Percentiles rank a stretch among this genome's conserved stretches.
These are phyloP conservation scores for Taenioides sp. DNA, from an alignment of 2,797 vertebrate genomes.

Conservation along the genomic window DNA sequence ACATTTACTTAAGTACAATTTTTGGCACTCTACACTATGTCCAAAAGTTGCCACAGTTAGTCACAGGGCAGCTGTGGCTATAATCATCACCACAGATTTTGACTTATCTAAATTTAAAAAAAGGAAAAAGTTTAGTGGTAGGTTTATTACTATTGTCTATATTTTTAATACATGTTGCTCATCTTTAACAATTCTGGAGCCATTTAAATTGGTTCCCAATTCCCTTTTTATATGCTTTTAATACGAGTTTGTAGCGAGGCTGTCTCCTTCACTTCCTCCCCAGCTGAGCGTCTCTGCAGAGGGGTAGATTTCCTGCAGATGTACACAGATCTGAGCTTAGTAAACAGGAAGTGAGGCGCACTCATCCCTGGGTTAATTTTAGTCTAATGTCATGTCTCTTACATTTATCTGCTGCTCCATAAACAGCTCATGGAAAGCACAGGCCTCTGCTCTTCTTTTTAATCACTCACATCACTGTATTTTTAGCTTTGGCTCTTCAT, in stretches of 20 bases:
- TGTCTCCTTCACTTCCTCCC: slow-evolving; percentile 9
- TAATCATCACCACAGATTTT: too few relatives aligned
- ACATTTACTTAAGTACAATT: too few relatives aligned
- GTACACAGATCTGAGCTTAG: slow-evolving; percentile 42
- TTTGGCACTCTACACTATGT: too few relatives aligned
- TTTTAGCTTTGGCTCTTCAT: slow-evolving; percentile 6
- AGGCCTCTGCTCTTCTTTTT: slow-evolving; percentile 6
- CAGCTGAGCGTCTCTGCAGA: slow-evolving; percentile 27
- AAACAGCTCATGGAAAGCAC: slow-evolving; percentile 24
- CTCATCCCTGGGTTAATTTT: slow-evolving; percentile 38
- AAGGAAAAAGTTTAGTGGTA: too few relatives aligned
- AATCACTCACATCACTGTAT: neutral
- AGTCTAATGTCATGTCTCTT: slow-evolving; percentile 23
- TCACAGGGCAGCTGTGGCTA: too few relatives aligned
- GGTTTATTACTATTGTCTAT: too few relatives aligned
- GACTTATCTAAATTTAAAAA: too few relatives aligned
- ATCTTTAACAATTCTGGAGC: too few relatives aligned
- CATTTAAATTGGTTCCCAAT: too few relatives aligned
- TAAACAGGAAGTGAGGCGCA: slow-evolving; percentile 50
- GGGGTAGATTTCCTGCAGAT: slow-evolving; percentile 42
- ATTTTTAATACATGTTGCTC: too few relatives aligned
- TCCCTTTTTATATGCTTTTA: neutral
- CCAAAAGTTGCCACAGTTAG: too few relatives aligned
- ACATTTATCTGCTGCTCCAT: slow-evolving; percentile 22
- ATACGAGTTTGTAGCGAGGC: neutral